A percentile compares a stretch with the other conserved stretches of the same genome.
phyloP scores from a whole-genome alignment of 1,140 invertebrate species.

The Potamilus streckersoni region DNA sequence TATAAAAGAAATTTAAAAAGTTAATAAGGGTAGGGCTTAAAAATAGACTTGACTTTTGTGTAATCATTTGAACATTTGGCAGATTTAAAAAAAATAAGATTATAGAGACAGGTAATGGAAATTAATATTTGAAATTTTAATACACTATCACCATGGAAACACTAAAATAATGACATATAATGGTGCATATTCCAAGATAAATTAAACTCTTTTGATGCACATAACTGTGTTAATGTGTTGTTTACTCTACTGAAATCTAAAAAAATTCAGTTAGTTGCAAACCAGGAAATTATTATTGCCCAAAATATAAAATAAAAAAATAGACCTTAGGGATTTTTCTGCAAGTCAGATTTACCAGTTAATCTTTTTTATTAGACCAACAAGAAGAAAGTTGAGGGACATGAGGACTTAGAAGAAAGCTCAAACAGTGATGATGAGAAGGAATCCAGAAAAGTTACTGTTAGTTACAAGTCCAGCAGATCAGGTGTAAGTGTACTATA shows the following conservation, averaged over 20 bases:
- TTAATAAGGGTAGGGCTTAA: no score
- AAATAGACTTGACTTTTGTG: no score
- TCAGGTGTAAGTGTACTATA: conserved; percentile 46
- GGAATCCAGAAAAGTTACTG: conserved; percentile 23
- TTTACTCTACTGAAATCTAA: neutral
- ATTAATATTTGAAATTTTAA: no score
- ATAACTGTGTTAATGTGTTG: neutral
- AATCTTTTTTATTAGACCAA: conserved; percentile 42
- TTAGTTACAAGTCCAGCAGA: conserved; percentile 50
- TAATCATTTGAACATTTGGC: no score
- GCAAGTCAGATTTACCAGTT: neutral
- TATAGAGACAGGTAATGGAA: no score
- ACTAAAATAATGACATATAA: no score
- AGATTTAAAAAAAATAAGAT: no score
- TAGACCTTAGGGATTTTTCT: neutral
- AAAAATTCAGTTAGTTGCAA: neutral
- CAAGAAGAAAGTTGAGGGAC: conserved; percentile 30
- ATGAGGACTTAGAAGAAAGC: neutral
- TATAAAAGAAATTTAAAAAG: no score
- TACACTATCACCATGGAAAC: no score
- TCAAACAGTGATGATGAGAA: conserved; percentile 44
- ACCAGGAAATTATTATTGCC: no score
- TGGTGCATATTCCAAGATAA: neutral
- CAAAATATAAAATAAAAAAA: neutral
- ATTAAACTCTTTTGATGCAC: neutral